Evolutionary conservation across 2,113 vertebrate species (phyloP), one percentile per base, ranked within the genome.

Genomic region (Sceloporus tristichus): DNA sequence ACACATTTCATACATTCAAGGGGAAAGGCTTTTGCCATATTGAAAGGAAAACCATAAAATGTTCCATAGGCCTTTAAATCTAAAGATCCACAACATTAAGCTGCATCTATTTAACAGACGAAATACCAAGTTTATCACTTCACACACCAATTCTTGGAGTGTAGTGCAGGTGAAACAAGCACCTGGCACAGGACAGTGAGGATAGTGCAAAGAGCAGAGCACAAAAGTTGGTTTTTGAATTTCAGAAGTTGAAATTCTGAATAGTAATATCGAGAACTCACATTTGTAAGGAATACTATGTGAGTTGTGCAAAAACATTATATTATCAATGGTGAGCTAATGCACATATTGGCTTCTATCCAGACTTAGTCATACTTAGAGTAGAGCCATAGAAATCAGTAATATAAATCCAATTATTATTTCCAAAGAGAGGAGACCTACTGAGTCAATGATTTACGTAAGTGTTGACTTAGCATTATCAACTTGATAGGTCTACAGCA

Each of bases 21-120:
- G 13, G 1, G 2, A 29, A 11, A 70, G 0, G 53, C 3, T 1
- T 80, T 0, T 0, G 74, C 0, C 16, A 4, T 48, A 18, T 21
- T 83, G 21, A 38, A 75, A 79, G 56, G 4, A 86, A 88, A 79
- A 89, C 4, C 0, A 82, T 85, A 85, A 89, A 62, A 10, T 0
- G 81, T 48, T 1, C 2, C 48, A 86, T 13, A 82, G 5, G 8
- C 62, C 82, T 77, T 8, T 77, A 2, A 90, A 16, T 82, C 38
- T 34, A 66, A 27, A 66, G 40, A 53, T 54, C 40, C 62, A 66
- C 29, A 66, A n/a, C 59, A 27, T 88, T 88, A 48, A 82, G 66
- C 27, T 53, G 38, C 73, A 18, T 29, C 11, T 62, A 25, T 25
- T 68, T 83, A 65, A 82, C 0, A 34, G 42, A 53, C n/a, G 54